Conservation (phyloP, 37 sponge, comb jelly and placozoan genomes). For the Bolinopsis microptera region DNA sequence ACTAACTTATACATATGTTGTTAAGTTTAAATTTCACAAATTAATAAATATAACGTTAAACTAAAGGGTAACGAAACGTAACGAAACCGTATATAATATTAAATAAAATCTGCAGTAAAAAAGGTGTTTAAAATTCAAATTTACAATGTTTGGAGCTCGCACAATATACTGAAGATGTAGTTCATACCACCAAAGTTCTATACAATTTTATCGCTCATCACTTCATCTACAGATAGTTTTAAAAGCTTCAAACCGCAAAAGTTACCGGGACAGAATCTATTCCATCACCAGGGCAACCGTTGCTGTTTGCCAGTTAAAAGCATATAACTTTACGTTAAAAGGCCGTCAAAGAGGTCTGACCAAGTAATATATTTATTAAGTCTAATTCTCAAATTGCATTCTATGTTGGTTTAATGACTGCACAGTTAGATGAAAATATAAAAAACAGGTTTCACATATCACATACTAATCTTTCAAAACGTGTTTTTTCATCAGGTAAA, state of each 20-base stretch:
- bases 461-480: constrained; percentile 30
- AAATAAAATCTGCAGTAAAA: constrained; percentile 65
- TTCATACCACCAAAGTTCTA: constrained; percentile 48
- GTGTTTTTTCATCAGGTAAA: constrained; percentile 30
- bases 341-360: neutral
- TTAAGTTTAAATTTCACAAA: constrained; percentile 60
- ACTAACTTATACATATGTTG: neutral
- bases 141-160: constrained; percentile 40
- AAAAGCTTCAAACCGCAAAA: constrained; percentile 2
- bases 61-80: constrained; percentile 62
- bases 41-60: constrained; percentile 63
- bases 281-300: neutral
- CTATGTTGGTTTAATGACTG: neutral
- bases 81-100: constrained; percentile 64
- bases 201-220: constrained; percentile 22
- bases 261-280: neutral
- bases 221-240: constrained; percentile 14
- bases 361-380: neutral
- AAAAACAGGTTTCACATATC: constrained; percentile 38
- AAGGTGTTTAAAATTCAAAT: constrained; percentile 65
- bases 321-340: neutral
- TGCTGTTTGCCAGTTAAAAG: neutral
- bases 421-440: constrained; percentile 36
- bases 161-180: constrained; percentile 29
- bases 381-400: neutral